A percentile compares a stretch with the other conserved stretches of the same genome.
These are phyloP conservation scores for Pentamera pediparva DNA, from an alignment of 53 echinoderm and acorn worm genomes.

Conservation along the genomic window DNA sequence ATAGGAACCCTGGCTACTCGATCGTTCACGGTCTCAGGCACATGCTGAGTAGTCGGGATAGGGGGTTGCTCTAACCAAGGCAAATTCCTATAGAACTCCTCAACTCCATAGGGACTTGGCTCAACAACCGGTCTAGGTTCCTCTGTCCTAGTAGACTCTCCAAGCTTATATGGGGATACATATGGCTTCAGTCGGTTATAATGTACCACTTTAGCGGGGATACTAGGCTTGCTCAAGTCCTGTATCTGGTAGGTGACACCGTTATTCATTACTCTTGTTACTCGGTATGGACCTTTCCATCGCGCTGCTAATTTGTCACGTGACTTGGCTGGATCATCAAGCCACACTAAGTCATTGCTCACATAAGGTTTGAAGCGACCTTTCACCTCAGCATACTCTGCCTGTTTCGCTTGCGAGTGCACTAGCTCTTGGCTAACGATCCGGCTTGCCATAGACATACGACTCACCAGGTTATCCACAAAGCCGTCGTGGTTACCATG, in stretches of 20 bases:
- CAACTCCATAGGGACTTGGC: no score
- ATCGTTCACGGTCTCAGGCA: no score
- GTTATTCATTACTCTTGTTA: neutral
- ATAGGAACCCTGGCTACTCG: no score
- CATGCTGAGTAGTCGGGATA: no score
- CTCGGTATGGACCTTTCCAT: conserved; percentile 48
- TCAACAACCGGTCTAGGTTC: no score
- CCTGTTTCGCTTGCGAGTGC: neutral
- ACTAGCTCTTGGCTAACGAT: neutral
- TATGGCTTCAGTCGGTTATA: conserved; percentile 52
- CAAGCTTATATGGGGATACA: conserved; percentile 4
- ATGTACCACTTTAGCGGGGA: conserved; percentile 17
- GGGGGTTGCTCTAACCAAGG: no score
- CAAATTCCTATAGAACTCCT: no score
- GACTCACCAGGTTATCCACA: neutral
- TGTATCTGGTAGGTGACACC: conserved; percentile 34
- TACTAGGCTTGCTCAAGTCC: neutral
- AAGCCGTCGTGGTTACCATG: neutral
- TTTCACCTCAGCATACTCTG: neutral
- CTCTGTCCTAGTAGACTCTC: neutral
- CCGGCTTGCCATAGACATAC: conserved; percentile 7
- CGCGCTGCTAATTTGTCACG: conserved; percentile 35
- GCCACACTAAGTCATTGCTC: conserved; percentile 26
- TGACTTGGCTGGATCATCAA: conserved; percentile 22
- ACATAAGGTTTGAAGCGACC: conserved; percentile 37